These are phyloP conservation scores for Platyscapa corneri DNA, from an alignment of 1,140 invertebrate genomes.

Conservation along the genomic window DNA sequence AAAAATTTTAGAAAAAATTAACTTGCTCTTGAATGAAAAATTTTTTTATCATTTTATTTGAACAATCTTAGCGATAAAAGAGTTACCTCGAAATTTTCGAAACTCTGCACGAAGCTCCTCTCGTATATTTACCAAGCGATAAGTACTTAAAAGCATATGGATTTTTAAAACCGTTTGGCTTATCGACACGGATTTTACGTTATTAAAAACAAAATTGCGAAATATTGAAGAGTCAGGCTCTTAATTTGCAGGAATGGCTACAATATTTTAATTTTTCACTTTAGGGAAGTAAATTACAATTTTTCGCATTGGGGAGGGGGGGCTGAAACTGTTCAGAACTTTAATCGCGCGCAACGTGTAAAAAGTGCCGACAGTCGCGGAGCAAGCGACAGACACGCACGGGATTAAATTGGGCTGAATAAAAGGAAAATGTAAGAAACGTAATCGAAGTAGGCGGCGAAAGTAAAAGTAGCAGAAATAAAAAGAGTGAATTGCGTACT, in stretches of 20 bases:
- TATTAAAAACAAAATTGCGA: neutral
- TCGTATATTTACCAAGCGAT: neutral
- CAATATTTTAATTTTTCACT: too few relatives aligned
- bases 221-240: neutral
- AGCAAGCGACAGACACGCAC: neutral
- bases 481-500: constrained; percentile 66
- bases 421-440: too few relatives aligned
- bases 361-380: neutral
- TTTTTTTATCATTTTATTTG: constrained; percentile 1
- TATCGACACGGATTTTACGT: neutral
- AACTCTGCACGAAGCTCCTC: neutral
- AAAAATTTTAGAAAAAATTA: neutral
- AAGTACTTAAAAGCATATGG: neutral
- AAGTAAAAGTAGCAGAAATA: too few relatives aligned
- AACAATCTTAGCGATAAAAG: neutral
- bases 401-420: neutral
- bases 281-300: neutral
- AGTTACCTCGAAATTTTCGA: neutral
- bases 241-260: neutral
- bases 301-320: too few relatives aligned
- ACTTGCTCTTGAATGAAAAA: neutral
- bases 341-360: neutral
- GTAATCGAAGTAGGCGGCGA: too few relatives aligned
- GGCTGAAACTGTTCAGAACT: neutral
- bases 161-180: neutral